Base-by-base conservation (phyloP, 2,113 vertebrate species). In the Ceyx cyanopectus region DNA sequence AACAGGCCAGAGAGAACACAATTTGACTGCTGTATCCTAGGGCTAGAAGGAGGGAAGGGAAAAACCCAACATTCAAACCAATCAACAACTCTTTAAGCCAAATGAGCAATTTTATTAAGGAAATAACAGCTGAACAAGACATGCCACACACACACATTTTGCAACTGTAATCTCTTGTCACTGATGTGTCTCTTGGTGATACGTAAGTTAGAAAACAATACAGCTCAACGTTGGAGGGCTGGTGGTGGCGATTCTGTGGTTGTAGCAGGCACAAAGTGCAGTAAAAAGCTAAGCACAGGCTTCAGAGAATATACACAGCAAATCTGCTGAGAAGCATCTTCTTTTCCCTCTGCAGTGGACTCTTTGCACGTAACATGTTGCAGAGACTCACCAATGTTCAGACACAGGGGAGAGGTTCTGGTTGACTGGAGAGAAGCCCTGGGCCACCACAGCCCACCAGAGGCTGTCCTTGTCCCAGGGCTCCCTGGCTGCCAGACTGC, bases 101-200 rank as follows among this genome's bases (percentile, higher is more conserved):
- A 94, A 85, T 0, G 1, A 89, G 56, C 41, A 68, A 60, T 74
- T 96, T 87, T 77, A 60, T 74, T 91, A 93, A 81, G 90, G 83
- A 92, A 97, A 62, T 77, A 78, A 84, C n/a, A 87, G 72, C 81
- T 66, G 85, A 93, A 68, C n/a, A 58, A 81, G 57, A 78, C 58
- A 81, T 0, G 1, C 56, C 2, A 10, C 45, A 32, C 54, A 94
- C 65, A 85, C 60, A 5, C n/a, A 1, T 46, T 91, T 78, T 80
- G 79, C 85, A 94, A 89, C 84, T 92, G 92, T 51, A 80, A 67
- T 80, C 87, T 89, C 85, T 91, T 48, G 54, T 29, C 75, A 56
- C 34, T 87, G 77, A 69, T 67, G n/a, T 3, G 5, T 78, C 65
- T 70, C 82, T 51, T 73, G n/a, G 6, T 41, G 72, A 66, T 81